phyloP scores from a whole-genome alignment of 37 sponge, comb jelly and placozoan species.

The Beroe ovata region DNA sequence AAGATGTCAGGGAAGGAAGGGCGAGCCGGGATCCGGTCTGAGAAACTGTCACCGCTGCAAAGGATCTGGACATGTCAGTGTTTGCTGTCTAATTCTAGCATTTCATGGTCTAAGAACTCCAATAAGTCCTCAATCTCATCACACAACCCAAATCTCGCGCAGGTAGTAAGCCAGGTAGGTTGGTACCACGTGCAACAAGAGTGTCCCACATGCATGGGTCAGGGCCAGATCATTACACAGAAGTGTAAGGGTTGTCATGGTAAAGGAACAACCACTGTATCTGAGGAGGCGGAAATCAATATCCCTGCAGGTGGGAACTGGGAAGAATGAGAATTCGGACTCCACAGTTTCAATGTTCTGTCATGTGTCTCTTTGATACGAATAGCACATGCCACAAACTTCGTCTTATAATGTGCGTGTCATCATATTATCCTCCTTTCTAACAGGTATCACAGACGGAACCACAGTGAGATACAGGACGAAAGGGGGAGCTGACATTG shows the following conservation, averaged over 20 bases:
- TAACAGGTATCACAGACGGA: constrained; percentile 42
- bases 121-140: background rate
- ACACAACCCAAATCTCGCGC: background rate
- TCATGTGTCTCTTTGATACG: background rate
- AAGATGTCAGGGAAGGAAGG: constrained; percentile 56
- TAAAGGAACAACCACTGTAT: constrained; percentile 29
- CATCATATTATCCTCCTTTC: too few relatives aligned
- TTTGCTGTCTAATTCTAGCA: background rate
- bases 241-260: constrained; percentile 52
- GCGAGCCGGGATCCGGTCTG: constrained; percentile 46
- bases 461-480: constrained; percentile 38
- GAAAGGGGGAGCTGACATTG: constrained; percentile 48
- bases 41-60: constrained; percentile 48
- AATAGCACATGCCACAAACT: background rate
- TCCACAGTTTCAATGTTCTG: background rate
- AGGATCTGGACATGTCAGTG: constrained; percentile 43
- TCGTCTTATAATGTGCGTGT: background rate
- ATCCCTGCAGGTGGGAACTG: constrained; percentile 46
- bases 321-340: too few relatives aligned
- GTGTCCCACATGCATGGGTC: constrained; percentile 42
- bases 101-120: background rate
- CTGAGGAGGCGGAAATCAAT: constrained; percentile 38
- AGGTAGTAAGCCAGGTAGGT: constrained; percentile 65
- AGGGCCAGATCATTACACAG: constrained; percentile 66
- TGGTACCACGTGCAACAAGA: constrained; percentile 67